Conservation (phyloP, 2,888 invertebrate genomes). For the Lamellibrachia satsuma region DNA sequence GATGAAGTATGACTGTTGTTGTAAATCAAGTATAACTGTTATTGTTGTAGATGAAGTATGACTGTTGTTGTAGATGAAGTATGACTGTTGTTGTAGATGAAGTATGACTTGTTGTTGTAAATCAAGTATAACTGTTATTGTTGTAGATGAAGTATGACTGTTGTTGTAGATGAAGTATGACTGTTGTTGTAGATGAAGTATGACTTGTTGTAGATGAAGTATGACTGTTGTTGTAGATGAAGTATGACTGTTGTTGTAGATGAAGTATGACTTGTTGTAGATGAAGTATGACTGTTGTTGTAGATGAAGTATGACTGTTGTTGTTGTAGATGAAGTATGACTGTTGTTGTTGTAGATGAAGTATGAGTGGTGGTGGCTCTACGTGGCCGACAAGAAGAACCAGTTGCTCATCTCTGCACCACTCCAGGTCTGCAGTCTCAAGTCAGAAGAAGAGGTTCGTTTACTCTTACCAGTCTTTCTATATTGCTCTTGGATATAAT, state of each 20-base stretch:
- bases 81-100: neutral
- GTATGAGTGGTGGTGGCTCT: constrained; percentile 99
- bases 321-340: neutral
- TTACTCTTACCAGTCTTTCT: neutral
- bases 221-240: neutral
- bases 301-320: neutral
- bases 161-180: neutral
- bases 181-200: neutral
- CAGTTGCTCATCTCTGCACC: constrained; percentile 91
- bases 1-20: too few species aligned
- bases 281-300: neutral
- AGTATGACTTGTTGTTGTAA: neutral
- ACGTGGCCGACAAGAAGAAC: constrained; percentile 94
- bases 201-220: neutral
- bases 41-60: neutral
- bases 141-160: neutral
- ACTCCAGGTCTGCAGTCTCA: constrained; percentile 90
- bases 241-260: neutral
- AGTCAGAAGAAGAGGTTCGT: constrained; percentile 83
- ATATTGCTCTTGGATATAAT: neutral
- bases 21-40: neutral
- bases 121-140: neutral
- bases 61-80: neutral
- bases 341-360: constrained; percentile 73
- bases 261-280: neutral